Percentiles rank a stretch among this genome's conserved stretches.
Conservation (phyloP, 1,140 invertebrate genomes). For the Bombus affinis region DNA sequence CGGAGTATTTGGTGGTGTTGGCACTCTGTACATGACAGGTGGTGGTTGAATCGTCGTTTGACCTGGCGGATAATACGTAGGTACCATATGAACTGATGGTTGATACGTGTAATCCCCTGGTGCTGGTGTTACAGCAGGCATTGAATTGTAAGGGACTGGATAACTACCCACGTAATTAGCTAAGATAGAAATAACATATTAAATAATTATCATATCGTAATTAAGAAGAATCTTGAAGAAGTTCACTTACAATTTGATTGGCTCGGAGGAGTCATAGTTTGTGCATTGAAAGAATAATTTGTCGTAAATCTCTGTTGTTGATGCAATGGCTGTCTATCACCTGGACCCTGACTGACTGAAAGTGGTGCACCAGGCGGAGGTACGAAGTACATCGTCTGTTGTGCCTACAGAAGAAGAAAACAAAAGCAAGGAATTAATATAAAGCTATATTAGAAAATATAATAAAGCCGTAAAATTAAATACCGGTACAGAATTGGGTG, state of each 20-base stretch:
- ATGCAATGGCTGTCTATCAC: constrained; percentile 74
- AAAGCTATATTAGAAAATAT: neutral
- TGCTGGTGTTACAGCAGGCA: constrained; percentile 73
- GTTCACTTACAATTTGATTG: constrained; percentile 73
- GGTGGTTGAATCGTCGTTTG: constrained; percentile 76
- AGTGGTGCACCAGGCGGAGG: constrained; percentile 75
- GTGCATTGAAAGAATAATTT: constrained; percentile 79
- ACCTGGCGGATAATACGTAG: constrained; percentile 76
- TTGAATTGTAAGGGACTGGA: constrained; percentile 78
- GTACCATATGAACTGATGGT: constrained; percentile 77
- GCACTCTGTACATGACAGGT: constrained; percentile 79
- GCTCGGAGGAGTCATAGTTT: constrained; percentile 78
- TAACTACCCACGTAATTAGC: constrained; percentile 79
- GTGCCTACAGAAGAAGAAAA: constrained; percentile 62
- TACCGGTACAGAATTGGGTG: constrained; percentile 77
- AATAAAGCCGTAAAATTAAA: neutral
- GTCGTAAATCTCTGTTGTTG: constrained; percentile 77
- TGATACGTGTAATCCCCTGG: constrained; percentile 77
- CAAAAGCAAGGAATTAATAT: neutral
- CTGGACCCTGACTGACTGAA: constrained; percentile 73
- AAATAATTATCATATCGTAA: neutral
- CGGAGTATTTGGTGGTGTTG: constrained; percentile 80
- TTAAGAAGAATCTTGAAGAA: neutral
- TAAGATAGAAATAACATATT: constrained; percentile 41
- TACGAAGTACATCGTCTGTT: constrained; percentile 80